phyloP scores from a whole-genome alignment of 2,888 invertebrate genomes.

The Flexamia atlantica region DNA sequence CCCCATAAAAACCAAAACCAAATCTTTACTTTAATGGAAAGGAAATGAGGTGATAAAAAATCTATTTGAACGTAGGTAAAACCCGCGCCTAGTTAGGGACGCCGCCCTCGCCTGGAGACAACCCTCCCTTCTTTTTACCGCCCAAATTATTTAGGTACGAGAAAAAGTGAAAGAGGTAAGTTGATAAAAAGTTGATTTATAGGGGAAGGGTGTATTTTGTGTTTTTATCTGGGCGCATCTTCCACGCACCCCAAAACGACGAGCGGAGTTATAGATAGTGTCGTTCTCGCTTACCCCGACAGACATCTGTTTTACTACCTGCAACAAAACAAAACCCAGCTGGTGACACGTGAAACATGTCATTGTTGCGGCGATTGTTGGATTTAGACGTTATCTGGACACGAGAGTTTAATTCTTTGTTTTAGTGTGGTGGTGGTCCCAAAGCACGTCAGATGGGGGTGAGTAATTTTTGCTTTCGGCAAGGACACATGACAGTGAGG shows the following conservation, averaged over 20 bases:
- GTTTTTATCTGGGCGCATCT: conserved; percentile 56
- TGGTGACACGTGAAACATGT: conserved; percentile 24
- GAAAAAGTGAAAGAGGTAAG: conserved; percentile 56
- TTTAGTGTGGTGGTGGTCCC: not conserved
- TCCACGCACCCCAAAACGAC: conserved; percentile 54
- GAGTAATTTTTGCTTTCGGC: not conserved
- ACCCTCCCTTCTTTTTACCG: conserved; percentile 40
- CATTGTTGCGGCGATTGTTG: conserved; percentile 20
- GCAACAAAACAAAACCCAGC: not conserved
- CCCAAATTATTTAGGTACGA: conserved; percentile 49
- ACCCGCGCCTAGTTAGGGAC: conserved; percentile 22
- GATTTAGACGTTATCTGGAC: conserved; percentile 33
- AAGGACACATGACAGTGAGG: too few species aligned
- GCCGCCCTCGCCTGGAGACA: conserved; percentile 38
- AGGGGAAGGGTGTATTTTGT: conserved; percentile 55
- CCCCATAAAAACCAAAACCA: conserved; percentile 30
- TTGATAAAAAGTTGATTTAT: conserved; percentile 54
- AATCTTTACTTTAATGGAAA: conserved; percentile 43
- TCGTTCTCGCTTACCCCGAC: conserved; percentile 23
- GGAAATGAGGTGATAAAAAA: conserved; percentile 51
- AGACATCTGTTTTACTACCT: conserved; percentile 52
- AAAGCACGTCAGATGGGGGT: not conserved
- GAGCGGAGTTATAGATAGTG: conserved; percentile 51
- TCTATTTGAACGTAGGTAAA: conserved; percentile 53
- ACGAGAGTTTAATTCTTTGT: not conserved